phyloP scores from a whole-genome alignment of 2,113 vertebrate genomes.

The Alaudala cheleensis region DNA sequence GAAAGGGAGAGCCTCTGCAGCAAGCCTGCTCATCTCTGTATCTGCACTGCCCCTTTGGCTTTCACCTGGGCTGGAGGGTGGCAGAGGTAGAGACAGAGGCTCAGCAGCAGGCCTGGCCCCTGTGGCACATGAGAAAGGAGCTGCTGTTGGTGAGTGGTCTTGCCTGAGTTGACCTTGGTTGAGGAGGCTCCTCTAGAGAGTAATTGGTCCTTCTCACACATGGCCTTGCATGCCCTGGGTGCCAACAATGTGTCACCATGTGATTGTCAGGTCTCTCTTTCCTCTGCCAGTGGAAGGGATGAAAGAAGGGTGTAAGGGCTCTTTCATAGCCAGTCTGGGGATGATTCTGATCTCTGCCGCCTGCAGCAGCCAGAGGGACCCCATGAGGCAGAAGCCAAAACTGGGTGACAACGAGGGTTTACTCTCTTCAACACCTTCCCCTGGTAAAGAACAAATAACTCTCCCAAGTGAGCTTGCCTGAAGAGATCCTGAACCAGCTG shows the following conservation, averaged over 20 bases:
- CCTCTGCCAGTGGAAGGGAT: neutral
- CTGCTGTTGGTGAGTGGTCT: neutral
- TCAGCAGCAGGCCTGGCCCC: neutral
- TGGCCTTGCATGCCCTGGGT: neutral
- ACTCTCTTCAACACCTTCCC: neutral
- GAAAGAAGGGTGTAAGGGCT: neutral
- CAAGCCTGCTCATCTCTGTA: neutral
- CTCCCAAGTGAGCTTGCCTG: neutral
- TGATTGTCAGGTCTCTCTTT: neutral
- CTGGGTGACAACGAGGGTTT: neutral
- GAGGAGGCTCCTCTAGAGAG: neutral
- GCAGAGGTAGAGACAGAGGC: neutral
- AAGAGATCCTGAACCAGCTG: neutral
- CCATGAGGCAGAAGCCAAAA: neutral
- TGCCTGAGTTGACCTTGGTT: fast-evolving
- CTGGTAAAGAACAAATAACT: neutral
- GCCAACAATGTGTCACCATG: neutral
- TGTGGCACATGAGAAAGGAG: neutral
- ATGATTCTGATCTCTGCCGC: neutral
- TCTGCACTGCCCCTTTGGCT: neutral
- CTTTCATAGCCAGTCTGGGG: neutral
- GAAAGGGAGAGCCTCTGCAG: neutral
- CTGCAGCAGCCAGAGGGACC: neutral
- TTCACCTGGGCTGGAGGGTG: neutral
- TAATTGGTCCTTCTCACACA: neutral